Evolutionary conservation across 23 tunicate species (phyloP).

Genomic region (Clavelina lepadiformis): DNA sequence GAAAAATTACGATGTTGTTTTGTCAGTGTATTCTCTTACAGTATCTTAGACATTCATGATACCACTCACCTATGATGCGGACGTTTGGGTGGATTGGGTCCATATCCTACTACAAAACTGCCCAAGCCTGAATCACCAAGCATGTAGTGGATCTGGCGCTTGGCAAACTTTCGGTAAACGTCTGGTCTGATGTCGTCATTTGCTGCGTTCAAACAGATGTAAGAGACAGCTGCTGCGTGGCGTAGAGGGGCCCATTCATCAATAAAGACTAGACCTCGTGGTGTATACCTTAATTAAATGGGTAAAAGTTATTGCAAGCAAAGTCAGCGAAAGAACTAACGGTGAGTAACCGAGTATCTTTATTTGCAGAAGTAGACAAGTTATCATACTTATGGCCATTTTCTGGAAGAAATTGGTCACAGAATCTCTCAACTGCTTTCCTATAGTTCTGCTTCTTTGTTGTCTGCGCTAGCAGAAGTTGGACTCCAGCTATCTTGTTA

Average conservation of each 20-base stretch:
- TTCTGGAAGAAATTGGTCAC: conserved; percentile 62
- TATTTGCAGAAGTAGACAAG: background rate
- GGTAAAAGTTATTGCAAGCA: too few species aligned
- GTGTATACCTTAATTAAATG: conserved; percentile 57
- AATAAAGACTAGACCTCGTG: conserved; percentile 64
- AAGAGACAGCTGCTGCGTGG: conserved; percentile 79
- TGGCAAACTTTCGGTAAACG: conserved; percentile 62
- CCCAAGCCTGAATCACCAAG: conserved; percentile 87
- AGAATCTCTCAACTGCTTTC: conserved; percentile 37
- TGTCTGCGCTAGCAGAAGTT: conserved; percentile 58
- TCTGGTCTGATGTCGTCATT: conserved; percentile 60
- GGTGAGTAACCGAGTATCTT: background rate
- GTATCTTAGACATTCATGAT: background rate
- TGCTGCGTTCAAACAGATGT: conserved; percentile 79
- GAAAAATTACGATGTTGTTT: too few species aligned
- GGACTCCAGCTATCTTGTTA: conserved; percentile 82
- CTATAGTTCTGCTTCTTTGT: conserved; percentile 39
- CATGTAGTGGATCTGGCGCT: conserved; percentile 81
- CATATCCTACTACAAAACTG: conserved; percentile 94
- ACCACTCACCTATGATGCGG: conserved; percentile 80
- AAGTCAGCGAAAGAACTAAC: too few species aligned
- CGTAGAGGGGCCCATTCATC: conserved; percentile 64
- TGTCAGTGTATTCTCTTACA: too few species aligned
- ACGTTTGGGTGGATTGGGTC: conserved; percentile 83
- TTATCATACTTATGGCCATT: conserved; percentile 2